Evolutionary conservation across 2,797 vertebrate genomes (phyloP), one percentile per base, ranked within the genome.

Genomic region (Tenualosa thibaudeaui): DNA sequence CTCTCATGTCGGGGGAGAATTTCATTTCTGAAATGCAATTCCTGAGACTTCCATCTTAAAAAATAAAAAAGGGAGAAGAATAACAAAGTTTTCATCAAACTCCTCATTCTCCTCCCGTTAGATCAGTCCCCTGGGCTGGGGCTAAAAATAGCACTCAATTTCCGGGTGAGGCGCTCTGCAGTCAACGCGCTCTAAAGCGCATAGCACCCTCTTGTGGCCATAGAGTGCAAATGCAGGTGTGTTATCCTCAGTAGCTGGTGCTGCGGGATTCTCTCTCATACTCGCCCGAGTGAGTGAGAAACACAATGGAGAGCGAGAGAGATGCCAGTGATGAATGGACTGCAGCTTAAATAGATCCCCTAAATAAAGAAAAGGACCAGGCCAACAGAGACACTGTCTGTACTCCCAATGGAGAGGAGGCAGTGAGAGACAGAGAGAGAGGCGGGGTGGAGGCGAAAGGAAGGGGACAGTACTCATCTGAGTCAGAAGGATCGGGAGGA

Each of bases 401-500:
- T 78, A 43, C 40, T 78, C 71, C 71, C 71, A 78, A 19, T 6
- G 22, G 71, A 40, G 7, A 82, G 65, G 81, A 81, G 53, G 58
- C 81, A 84, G 81, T 53, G 26, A 12, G 12, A 50, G 51, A 13
- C 2, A 71, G 17, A 62, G 71, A 58, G 17, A 4, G 50, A 24
- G 26, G 2, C 31, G 54, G 8, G 13, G n/a, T 4, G 13, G n/a
- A 62, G 15, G 53, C 60, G 82, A 75, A 50, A 60, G 37, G 37
- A 81, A 53, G 68, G 31, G 49, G 37, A 82, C 26, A 84, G 58
- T 82, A 82, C n/a, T 82, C 37, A 81, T 46, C 81, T 31, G 89
- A 82, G 26, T 56, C 43, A 81, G 43, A n/a, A 43, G 24, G 43
- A 56, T 51, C 37, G 22, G 81, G 26, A 68, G 60, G 85, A 84